phyloP scores from a whole-genome alignment of 2,888 invertebrate species.

The Cataglyphis cursor region DNA sequence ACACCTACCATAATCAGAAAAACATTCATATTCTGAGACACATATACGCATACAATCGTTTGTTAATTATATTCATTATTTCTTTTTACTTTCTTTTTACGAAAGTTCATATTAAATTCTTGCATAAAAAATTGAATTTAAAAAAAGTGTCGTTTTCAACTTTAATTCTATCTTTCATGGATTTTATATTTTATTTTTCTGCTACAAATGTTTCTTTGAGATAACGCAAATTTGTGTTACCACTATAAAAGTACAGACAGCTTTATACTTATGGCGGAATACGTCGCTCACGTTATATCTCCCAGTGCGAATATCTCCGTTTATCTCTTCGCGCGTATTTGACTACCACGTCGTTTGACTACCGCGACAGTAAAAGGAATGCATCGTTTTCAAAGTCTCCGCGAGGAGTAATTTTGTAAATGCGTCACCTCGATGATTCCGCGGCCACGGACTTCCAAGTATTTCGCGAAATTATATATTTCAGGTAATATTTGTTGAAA shows the following conservation, averaged over 20 bases:
- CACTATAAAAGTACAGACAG: background rate
- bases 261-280: background rate
- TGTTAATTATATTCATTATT: background rate
- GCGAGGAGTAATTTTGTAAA: background rate
- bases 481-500: background rate
- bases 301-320: slow-evolving; percentile 9
- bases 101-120: background rate
- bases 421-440: slow-evolving; percentile 1
- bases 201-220: background rate
- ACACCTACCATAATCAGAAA: background rate
- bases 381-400: slow-evolving; percentile 23
- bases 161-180: background rate
- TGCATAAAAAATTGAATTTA: background rate
- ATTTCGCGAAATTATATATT: slow-evolving; percentile 2
- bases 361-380: slow-evolving; percentile 22
- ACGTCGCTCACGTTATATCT: slow-evolving; percentile 33
- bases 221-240: background rate
- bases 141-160: background rate
- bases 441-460: slow-evolving; percentile 7
- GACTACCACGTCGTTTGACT: slow-evolving; percentile 38
- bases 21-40: background rate
- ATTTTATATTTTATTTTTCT: background rate
- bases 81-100: background rate
- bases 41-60: background rate
- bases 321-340: slow-evolving; percentile 38